A percentile compares a stretch with the other conserved stretches of the same genome.
These are phyloP conservation scores for Eurois occulta DNA, from an alignment of 2,888 invertebrate species.

Conservation along the genomic window DNA sequence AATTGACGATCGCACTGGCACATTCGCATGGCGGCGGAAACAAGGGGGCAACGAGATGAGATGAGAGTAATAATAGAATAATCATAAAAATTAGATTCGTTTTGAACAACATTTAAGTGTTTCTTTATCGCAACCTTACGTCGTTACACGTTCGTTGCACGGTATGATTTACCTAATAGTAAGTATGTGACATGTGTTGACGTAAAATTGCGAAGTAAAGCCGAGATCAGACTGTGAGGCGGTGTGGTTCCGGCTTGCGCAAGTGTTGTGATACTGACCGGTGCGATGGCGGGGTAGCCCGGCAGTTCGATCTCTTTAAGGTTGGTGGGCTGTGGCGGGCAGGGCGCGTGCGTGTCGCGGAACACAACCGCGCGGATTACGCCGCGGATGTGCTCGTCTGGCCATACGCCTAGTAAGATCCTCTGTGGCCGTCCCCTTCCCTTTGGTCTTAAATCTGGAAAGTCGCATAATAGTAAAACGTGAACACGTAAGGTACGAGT, in stretches of 20 bases:
- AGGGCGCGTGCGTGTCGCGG: slow-evolving; percentile 93
- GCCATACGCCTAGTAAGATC: slow-evolving; percentile 97
- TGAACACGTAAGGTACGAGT: slow-evolving; percentile 85
- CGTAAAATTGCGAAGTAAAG: slow-evolving; percentile 43
- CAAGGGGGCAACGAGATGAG: slow-evolving; percentile 28
- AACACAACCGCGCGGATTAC: slow-evolving; percentile 98
- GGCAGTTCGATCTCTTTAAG: slow-evolving; percentile 93
- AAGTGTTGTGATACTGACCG: slow-evolving; percentile 84
- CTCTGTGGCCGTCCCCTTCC: slow-evolving; percentile 97
- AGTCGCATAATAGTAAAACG: slow-evolving; percentile 87
- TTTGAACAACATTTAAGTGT: slow-evolving; percentile 14
- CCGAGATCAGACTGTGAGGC: slow-evolving; percentile 17
- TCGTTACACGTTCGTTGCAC: not conserved
- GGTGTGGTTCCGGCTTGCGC: slow-evolving; percentile 33
- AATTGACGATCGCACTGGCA: slow-evolving; percentile 75
- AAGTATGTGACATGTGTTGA: slow-evolving; percentile 9
- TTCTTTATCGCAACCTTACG: slow-evolving; percentile 43
- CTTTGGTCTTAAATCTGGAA: slow-evolving; percentile 96
- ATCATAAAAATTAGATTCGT: slow-evolving; percentile 10
- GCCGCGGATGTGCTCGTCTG: slow-evolving; percentile 97
- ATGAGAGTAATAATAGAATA: slow-evolving; percentile 27
- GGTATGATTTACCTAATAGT: not conserved
- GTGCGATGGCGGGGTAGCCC: slow-evolving; percentile 83
- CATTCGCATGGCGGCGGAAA: slow-evolving; percentile 76
- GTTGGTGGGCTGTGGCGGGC: slow-evolving; percentile 93